Conservation (phyloP, 2,113 vertebrate genomes). For the Brevimyrus niger region DNA sequence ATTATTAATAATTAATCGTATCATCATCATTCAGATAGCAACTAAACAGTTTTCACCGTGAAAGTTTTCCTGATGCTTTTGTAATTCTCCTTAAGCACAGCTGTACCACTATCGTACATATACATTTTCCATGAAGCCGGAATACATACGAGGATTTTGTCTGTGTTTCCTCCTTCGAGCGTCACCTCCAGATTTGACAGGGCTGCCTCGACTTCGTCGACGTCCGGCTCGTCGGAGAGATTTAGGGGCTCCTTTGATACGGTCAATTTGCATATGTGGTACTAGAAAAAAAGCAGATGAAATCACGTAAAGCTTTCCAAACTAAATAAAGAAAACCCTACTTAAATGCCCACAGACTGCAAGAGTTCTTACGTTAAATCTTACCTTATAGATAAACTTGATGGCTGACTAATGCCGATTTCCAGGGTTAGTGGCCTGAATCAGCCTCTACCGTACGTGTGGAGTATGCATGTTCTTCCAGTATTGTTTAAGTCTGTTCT, state of each 20-base stretch:
- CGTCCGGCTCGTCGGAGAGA: constrained; percentile 68
- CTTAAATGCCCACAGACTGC: neutral
- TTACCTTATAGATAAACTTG: neutral
- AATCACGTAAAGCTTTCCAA: neutral
- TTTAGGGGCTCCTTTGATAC: constrained; percentile 65
- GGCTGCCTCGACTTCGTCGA: constrained; percentile 90
- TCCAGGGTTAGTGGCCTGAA: neutral
- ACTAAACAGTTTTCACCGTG: neutral
- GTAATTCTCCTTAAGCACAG: neutral
- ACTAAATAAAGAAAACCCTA: neutral
- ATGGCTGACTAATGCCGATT: neutral
- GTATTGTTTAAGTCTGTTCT: neutral
- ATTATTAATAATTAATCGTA: neutral
- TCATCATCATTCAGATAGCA: neutral
- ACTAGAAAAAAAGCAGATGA: constrained; percentile 57
- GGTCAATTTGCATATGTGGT: constrained; percentile 86
- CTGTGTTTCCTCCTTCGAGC: constrained; percentile 74
- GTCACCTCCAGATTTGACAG: constrained; percentile 88
- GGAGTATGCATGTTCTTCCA: neutral
- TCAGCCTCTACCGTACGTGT: neutral
- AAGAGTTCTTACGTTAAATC: neutral
- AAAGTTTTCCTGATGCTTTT: neutral
- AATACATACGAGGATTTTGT: constrained; percentile 72
- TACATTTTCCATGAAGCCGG: neutral
- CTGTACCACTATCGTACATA: neutral